Conservation (phyloP, 2,113 vertebrate species). For the Tragelaphus buxtoni region DNA sequence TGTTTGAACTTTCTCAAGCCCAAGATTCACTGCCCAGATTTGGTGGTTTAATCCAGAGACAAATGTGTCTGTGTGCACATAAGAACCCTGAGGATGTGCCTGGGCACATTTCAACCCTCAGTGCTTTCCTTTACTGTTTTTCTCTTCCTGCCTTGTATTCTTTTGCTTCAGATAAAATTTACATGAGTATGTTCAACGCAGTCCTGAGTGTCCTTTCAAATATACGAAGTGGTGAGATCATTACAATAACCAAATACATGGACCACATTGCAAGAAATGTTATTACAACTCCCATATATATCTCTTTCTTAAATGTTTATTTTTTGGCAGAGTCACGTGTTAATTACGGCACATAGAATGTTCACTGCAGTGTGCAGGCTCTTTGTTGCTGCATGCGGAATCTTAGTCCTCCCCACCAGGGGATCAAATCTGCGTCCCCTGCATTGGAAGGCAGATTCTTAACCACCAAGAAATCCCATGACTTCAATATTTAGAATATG, state of each 20-base stretch:
- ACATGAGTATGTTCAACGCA: background rate
- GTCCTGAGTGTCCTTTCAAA: background rate
- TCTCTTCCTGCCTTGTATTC: background rate
- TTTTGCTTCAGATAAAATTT: background rate
- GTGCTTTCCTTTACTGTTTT: background rate
- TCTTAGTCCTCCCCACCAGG: background rate
- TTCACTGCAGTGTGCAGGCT: background rate
- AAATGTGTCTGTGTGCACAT: background rate
- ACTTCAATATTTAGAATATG: background rate
- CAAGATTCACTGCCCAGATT: background rate
- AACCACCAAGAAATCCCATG: background rate
- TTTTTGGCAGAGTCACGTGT: background rate
- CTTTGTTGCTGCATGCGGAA: fast-evolving
- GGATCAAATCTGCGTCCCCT: background rate
- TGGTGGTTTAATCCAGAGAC: background rate
- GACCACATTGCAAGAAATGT: background rate
- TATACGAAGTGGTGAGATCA: background rate
- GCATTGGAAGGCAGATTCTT: background rate
- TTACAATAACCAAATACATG: background rate
- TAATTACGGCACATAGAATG: background rate
- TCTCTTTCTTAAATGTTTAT: background rate
- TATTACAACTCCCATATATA: background rate
- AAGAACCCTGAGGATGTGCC: background rate
- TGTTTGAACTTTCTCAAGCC: background rate
- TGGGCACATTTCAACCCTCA: background rate